phyloP scores from a whole-genome alignment of 2,888 invertebrate species.

The Caenorhabditis wallacei region DNA sequence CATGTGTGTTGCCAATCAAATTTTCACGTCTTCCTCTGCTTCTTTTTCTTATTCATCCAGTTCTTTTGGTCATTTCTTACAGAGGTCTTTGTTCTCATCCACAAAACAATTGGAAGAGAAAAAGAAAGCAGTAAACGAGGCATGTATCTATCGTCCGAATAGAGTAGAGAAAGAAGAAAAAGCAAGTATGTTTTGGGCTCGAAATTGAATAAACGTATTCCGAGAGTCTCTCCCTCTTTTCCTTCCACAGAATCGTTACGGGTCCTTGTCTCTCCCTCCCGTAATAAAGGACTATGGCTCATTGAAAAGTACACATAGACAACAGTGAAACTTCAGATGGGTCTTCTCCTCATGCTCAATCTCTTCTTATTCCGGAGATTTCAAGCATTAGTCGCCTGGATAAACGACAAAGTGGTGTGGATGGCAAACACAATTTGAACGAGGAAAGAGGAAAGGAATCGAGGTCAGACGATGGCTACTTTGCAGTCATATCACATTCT shows the following conservation, averaged over 20 bases:
- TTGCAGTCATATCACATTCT: constrained; percentile 61
- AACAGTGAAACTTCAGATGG: constrained; percentile 43
- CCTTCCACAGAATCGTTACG: constrained; percentile 9
- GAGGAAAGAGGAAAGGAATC: constrained; percentile 26
- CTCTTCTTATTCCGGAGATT: constrained; percentile 17
- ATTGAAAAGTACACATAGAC: constrained; percentile 45
- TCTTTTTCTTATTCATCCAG: constrained; percentile 33
- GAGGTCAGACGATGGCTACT: constrained; percentile 49
- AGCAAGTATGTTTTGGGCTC: constrained; percentile 53
- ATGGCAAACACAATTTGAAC: constrained; percentile 45
- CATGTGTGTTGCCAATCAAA: constrained; percentile 49
- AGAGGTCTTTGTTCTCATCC: constrained; percentile 48
- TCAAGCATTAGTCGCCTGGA: constrained; percentile 42
- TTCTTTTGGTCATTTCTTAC: constrained; percentile 45
- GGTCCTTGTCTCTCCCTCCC: constrained; percentile 30
- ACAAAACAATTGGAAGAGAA: constrained; percentile 43
- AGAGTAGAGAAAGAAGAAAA: constrained; percentile 24
- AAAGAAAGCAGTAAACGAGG: constrained; percentile 49
- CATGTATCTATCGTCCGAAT: constrained; percentile 31
- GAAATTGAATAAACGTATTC: constrained; percentile 61
- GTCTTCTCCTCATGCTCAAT: not conserved
- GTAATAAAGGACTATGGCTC: constrained; percentile 52
- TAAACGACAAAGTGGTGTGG: constrained; percentile 36
- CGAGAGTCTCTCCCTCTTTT: constrained; percentile 19
- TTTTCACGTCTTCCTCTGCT: constrained; percentile 45